These are phyloP conservation scores for Trididemnum nubilum DNA, from an alignment of 23 tunicate species.

Conservation along the genomic window DNA sequence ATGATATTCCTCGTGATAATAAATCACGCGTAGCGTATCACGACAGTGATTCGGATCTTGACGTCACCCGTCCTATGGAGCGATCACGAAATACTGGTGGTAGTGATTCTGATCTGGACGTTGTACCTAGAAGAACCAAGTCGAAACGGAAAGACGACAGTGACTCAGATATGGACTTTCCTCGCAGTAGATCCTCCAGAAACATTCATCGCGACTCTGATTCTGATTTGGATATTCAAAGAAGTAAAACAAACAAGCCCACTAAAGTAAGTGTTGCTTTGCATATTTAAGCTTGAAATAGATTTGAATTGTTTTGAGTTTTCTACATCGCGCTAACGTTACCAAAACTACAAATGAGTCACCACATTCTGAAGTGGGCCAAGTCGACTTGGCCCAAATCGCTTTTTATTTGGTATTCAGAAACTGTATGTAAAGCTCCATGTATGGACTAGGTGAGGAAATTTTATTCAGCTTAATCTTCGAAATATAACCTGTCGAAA, in stretches of 20 bases:
- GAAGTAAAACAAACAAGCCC: neutral
- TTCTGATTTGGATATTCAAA: conserved; percentile 7
- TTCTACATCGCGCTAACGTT: too few species aligned
- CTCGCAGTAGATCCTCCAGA: conserved; percentile 8
- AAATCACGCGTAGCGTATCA: neutral
- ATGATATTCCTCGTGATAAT: conserved; percentile 39
- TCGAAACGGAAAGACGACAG: conserved; percentile 17
- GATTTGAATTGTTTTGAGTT: too few species aligned
- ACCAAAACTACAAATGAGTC: too few species aligned
- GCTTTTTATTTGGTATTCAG: too few species aligned
- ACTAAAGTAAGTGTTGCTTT: neutral
- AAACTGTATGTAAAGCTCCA: too few species aligned
- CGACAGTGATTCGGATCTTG: conserved; percentile 41
- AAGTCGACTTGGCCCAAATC: too few species aligned
- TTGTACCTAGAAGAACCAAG: conserved; percentile 14
- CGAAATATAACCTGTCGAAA: too few species aligned
- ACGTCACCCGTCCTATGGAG: neutral
- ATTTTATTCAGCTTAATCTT: too few species aligned
- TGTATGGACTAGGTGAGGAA: too few species aligned
- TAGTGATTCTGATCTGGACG: conserved; percentile 71
- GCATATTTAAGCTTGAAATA: too few species aligned
- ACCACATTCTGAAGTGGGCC: too few species aligned
- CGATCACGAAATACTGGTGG: conserved; percentile 40
- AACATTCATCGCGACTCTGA: conserved; percentile 28
- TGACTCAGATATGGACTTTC: conserved; percentile 26